Base-by-base conservation (phyloP, 2,113 vertebrate genomes). In the Eudyptes chrysolophus region DNA sequence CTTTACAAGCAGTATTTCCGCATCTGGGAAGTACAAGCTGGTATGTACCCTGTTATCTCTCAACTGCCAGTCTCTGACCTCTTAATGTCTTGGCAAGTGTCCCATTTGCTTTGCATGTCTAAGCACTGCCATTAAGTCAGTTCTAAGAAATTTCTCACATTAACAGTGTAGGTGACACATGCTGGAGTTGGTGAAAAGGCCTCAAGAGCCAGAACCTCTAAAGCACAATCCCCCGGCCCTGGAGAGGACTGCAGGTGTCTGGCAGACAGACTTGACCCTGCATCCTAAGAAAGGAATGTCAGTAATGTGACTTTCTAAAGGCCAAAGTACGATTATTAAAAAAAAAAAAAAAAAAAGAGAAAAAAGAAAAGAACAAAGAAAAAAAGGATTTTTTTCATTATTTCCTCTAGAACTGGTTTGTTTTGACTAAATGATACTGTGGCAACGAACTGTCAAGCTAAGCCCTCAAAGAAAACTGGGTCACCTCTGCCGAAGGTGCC, bases 71-170 rank as follows among this genome's bases (percentile, higher is more conserved):
- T 46, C 66, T 84, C 66, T 61, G 86, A 87, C 79, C 86, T 90
- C 76, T 80, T 61, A 88, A 54, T 6, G 5, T 61, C 76, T 91
- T 91, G 84, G 91, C 72, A 55, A 91, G 40, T 30, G 83, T 89
- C 72, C 84, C 78, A 27, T 66, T 84, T 92, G 42, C 84, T 87
- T 55, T 24, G 52, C 72, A 16, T 40, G 78, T 64, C 75, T 83
- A 34, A 95, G 71, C 57, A 30, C 54, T 61, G 57, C 89, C 69
- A 89, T 91, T 89, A 78, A 66, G 51, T 89, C 84, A 58, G 40
- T 71, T 83, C 69, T 68, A 69, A 81, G 77, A 27, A 71, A 96
- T 92, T 95, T 94, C 92, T 89, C 84, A 81, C 69, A 18, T 81
- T 62, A 92, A 11, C 69, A 46, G 46, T 30, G 72, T n/a, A 68